These are phyloP conservation scores for Sipha flava DNA, from an alignment of 1,140 invertebrate genomes.

Conservation along the genomic window DNA sequence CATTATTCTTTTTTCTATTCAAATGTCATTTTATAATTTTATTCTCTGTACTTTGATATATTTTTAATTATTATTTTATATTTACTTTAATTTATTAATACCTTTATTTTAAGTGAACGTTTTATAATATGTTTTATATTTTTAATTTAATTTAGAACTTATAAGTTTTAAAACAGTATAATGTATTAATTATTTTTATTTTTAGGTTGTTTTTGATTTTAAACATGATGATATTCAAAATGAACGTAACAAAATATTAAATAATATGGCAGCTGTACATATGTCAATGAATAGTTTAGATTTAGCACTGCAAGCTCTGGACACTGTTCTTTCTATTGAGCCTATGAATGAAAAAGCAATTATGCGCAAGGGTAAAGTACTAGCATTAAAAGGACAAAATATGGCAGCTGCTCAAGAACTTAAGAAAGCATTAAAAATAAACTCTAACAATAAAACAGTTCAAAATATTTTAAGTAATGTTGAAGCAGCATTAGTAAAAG, in stretches of 20 bases:
- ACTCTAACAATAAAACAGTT: constrained; percentile 52
- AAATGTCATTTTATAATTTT: no score
- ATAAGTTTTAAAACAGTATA: background rate
- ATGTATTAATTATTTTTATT: background rate
- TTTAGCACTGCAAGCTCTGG: constrained; percentile 68
- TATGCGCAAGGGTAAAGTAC: constrained; percentile 71
- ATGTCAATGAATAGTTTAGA: constrained; percentile 75
- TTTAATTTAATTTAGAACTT: no score
- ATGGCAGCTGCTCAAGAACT: constrained; percentile 52
- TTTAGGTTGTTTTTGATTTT: background rate
- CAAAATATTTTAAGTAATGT: constrained; percentile 53
- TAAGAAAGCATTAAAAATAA: constrained; percentile 51
- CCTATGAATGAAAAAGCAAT: constrained; percentile 82
- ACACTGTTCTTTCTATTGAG: constrained; percentile 69
- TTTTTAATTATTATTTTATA: no score
- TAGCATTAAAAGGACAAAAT: constrained; percentile 53
- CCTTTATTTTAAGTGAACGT: no score
- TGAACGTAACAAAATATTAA: constrained; percentile 70
- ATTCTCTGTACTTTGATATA: no score
- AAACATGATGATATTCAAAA: constrained; percentile 51
- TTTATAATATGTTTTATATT: no score
- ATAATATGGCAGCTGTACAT: constrained; percentile 83
- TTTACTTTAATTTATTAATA: no score
- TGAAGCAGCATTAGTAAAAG: constrained; percentile 49
- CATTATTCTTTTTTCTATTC: no score